Evolutionary conservation across 2,797 vertebrate genomes (phyloP), one percentile per base, ranked within the genome.

Genomic region (Bradypus variegatus): DNA sequence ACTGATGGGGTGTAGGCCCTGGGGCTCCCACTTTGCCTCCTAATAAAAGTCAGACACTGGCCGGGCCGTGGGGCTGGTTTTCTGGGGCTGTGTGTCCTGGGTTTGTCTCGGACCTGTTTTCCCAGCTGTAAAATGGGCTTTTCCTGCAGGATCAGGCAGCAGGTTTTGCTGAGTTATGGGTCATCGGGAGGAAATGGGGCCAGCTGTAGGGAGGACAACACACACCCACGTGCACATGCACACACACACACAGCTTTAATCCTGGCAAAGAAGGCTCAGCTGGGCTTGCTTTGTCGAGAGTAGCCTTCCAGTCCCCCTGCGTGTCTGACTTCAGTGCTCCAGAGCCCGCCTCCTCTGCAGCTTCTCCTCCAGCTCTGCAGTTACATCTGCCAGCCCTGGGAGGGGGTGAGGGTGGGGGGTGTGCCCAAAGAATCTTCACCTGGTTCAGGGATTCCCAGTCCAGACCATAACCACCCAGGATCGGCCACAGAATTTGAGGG

Each of bases 31-130:
- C 91, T 31, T 82, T 77, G 80, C 87, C 70, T 94, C 89, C 70
- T 58, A 96, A 96, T 96, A 96, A 96, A 96, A 41, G 91, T 91
- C 86, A 79, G 33, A 96, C 94, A 95, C 96, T 96, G 95, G 94
- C 73, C 23, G 29, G 36, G 62, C 18, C 2, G 3, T 13, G 3
- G 14, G 6, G 27, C 50, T 83, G 93, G 38, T 83, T 87, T 82
- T 76, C 33, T 36, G 25, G 29, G 83, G 10, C 29, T 70, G 77
- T 55, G 50, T 11, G 31, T 78, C 36, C 70, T 33, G 25, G 48
- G 55, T 77, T 16, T 64, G 67, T 33, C 53, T 72, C 55, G 78
- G 62, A 29, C 79, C 85, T 90, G 53, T 19, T 53, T 86, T 90
- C n/a, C 55, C 41, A 29, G n/a, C 65, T 72, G 6, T 78, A 7